Base-by-base conservation (phyloP, 2,113 vertebrate species). In the Peromyscus polionotus region DNA sequence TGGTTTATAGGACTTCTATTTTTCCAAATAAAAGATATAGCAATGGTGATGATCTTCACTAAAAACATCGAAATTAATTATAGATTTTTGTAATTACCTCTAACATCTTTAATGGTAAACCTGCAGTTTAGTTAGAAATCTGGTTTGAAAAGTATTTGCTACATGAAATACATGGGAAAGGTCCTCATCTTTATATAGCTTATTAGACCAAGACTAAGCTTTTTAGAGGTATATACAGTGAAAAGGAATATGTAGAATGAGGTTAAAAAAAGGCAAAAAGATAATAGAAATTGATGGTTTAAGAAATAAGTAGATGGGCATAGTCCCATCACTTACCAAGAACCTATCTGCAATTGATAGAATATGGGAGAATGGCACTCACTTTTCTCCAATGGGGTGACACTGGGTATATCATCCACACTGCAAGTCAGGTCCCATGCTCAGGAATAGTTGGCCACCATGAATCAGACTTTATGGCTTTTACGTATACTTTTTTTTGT, bases 21-120 rank as follows among this genome's bases (percentile, higher is more conserved):
- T 97, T 97, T 97, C 95, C 91, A 97, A 97, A 97, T 91, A 95
- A 97, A 97, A 90, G 84, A 95, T 92, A 86, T 3, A 95, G 51
- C 19, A 75, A 42, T 68, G 39, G 48, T 72, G 88, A 85, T 97
- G 88, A 88, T 84, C 42, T 10, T 68, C 33, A 90, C 51, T 93
- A 57, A 88, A 97, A 97, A 70, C 36, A 92, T 77, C 19, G 70
- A 96, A 90, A 90, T 94, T 94, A 80, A 92, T 88, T 90, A 90
- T 84, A 54, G 2, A 73, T 76, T 95, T 97, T 90, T 11, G 11
- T 85, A 75, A 88, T 80, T 93, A 91, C 17, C 63, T 36, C 6
- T 75, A 95, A 48, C 68, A 61, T 24, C 5, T 83, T 93, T 92
- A 90, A 91, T 22, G 20, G 14, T 73, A 91, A 88, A 72, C 9